Percentiles rank a stretch among this genome's conserved stretches.
Evolutionary conservation across 2,113 vertebrate species (phyloP).

Genomic region (Alouatta palliata): DNA sequence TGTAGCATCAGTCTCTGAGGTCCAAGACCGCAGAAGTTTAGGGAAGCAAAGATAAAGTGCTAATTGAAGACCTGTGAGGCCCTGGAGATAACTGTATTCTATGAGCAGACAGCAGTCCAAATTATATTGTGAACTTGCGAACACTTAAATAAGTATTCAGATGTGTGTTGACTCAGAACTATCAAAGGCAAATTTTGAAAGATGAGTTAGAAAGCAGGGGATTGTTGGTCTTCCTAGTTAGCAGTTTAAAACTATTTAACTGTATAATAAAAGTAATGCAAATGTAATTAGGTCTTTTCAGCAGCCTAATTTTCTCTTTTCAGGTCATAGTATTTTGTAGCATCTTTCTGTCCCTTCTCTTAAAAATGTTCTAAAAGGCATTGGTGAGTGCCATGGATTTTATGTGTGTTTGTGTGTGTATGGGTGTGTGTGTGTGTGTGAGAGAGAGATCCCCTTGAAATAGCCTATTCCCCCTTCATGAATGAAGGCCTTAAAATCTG

Average conservation of each 20-base stretch:
- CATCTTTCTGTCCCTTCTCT: background rate
- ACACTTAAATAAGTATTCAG: background rate
- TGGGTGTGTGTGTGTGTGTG: background rate
- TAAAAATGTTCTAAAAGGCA: background rate
- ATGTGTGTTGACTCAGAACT: background rate
- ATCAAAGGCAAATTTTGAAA: slow-evolving; percentile 21
- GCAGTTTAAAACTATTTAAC: background rate
- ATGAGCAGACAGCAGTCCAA: background rate
- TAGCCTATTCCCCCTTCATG: background rate
- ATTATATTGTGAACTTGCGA: background rate
- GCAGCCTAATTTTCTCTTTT: background rate
- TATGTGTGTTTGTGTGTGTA: no score
- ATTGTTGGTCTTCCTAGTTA: background rate
- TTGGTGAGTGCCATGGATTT: background rate
- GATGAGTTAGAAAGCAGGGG: background rate
- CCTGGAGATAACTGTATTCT: background rate
- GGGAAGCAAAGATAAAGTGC: background rate
- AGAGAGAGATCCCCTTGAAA: background rate
- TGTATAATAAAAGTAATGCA: background rate
- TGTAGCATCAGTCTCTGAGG: background rate
- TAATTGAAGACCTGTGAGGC: background rate
- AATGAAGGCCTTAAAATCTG: background rate
- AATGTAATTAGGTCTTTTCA: background rate
- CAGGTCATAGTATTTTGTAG: background rate
- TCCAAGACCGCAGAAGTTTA: background rate